Conservation (phyloP, 2,113 vertebrate species). For the Syrmaticus mikado region DNA sequence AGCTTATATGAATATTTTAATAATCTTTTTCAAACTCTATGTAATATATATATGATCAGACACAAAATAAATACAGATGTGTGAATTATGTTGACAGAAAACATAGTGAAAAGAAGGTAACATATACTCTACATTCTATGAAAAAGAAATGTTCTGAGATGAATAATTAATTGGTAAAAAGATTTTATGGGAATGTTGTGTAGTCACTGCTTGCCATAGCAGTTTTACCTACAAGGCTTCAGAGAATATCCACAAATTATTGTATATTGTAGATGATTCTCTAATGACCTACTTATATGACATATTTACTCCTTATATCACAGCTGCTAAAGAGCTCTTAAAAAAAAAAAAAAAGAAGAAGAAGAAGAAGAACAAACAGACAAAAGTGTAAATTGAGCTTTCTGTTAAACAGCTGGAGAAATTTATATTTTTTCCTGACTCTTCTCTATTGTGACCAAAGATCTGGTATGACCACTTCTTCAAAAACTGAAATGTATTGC, state of each 20-base stretch:
- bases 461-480: neutral
- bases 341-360: neutral
- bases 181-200: neutral
- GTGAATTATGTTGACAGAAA: slow-evolving; percentile 13
- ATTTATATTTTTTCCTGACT: neutral
- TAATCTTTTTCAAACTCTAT: neutral
- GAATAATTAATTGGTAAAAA: neutral
- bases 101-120: neutral
- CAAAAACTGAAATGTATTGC: neutral
- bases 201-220: neutral
- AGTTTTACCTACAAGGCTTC: neutral
- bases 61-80: neutral
- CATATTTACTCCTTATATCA: neutral
- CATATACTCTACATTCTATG: neutral
- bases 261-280: neutral
- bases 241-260: neutral
- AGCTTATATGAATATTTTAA: slow-evolving; percentile 11
- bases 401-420: neutral
- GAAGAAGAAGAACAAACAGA: neutral
- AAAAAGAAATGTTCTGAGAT: neutral
- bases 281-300: neutral
- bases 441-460: neutral
- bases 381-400: neutral
- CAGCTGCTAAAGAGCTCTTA: neutral
- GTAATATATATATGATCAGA: slow-evolving; percentile 29